Conservation (phyloP, 2,113 vertebrate species). For the Apaloderma vittatum region DNA sequence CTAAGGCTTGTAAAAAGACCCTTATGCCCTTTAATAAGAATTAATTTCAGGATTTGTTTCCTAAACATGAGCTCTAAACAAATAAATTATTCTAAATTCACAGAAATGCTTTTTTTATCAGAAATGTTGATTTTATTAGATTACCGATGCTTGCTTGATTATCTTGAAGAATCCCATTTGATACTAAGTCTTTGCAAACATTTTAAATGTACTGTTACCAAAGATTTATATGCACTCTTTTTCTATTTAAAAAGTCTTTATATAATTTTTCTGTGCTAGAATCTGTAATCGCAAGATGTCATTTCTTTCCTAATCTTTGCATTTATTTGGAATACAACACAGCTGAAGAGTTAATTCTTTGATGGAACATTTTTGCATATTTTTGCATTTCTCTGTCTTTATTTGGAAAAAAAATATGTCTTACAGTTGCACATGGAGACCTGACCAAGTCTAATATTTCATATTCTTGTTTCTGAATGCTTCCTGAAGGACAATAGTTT, state of each 20-base stretch:
- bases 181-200: background rate
- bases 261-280: background rate
- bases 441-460: background rate
- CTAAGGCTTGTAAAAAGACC: background rate
- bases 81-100: background rate
- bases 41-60: background rate
- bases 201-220: background rate
- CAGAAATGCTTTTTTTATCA: conserved; percentile 16
- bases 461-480: background rate
- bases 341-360: conserved; percentile 20
- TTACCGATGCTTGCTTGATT: conserved; percentile 30
- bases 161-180: background rate
- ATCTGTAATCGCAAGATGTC: background rate
- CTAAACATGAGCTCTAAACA: background rate
- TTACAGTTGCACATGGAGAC: background rate
- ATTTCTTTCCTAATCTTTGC: conserved; percentile 29
- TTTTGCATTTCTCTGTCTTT: conserved; percentile 3
- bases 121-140: background rate
- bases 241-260: background rate
- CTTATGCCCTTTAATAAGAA: background rate
- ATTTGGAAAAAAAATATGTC: background rate
- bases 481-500: background rate
- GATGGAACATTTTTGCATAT: background rate
- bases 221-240: background rate
- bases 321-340: background rate